Evolutionary conservation across 2,113 vertebrate species (phyloP).

Genomic region (Carettochelys insculpta): DNA sequence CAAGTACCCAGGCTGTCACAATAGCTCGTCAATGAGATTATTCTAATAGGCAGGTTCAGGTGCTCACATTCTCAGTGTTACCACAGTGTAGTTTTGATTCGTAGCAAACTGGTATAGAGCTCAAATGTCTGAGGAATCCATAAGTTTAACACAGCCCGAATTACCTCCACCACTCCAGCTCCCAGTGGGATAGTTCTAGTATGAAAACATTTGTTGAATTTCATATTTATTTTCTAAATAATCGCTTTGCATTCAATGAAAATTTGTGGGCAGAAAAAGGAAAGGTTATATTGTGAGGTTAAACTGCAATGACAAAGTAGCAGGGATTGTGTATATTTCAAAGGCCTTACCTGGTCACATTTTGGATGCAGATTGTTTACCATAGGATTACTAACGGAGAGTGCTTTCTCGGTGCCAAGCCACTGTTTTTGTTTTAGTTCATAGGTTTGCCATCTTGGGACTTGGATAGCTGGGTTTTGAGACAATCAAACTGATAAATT

Average conservation of each 20-base stretch:
- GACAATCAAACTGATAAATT: not conserved
- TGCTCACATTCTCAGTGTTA: not conserved
- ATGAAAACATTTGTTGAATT: not conserved
- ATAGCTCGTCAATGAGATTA: not conserved
- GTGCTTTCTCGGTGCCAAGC: not conserved
- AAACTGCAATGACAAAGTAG: not conserved
- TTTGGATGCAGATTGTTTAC: not conserved
- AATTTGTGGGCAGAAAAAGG: not conserved
- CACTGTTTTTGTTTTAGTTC: not conserved
- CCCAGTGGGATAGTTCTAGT: fast-evolving
- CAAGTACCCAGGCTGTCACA: not conserved
- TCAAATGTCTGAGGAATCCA: not conserved
- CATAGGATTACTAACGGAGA: not conserved
- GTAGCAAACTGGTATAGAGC: not conserved
- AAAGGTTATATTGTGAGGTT: not conserved
- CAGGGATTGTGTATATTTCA: not conserved
- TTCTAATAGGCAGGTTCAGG: not conserved
- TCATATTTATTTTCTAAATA: not conserved
- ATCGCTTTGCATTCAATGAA: not conserved
- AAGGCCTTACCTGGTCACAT: not conserved
- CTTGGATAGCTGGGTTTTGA: not conserved
- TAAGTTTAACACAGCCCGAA: fast-evolving
- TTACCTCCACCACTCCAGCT: not conserved
- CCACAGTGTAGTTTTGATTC: not conserved
- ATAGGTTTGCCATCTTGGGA: not conserved